Percentiles rank a stretch among this genome's conserved stretches.
phyloP scores from a whole-genome alignment of 2,113 vertebrate genomes.

The Dromaius novaehollandiae region DNA sequence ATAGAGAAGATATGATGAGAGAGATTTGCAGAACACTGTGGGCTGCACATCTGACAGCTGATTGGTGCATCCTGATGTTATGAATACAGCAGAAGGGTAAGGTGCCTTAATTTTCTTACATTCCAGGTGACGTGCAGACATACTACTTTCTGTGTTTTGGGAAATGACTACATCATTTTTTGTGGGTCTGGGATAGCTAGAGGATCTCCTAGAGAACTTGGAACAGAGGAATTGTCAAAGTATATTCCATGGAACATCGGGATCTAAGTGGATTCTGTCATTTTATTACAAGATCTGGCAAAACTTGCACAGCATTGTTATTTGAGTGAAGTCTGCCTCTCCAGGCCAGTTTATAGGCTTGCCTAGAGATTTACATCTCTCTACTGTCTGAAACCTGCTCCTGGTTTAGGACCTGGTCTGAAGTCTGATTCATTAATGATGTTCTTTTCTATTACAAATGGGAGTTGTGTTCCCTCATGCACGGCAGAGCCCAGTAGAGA shows the following conservation, averaged over 20 bases:
- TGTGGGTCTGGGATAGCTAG: neutral
- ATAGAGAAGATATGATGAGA: no score
- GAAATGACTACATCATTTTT: neutral
- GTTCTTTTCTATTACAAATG: neutral
- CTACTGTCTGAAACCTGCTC: neutral
- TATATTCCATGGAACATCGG: neutral
- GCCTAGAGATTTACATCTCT: neutral
- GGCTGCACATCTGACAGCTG: no score
- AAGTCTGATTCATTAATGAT: neutral
- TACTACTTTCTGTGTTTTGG: no score
- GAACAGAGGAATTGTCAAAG: neutral
- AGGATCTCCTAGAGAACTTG: neutral
- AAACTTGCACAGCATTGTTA: neutral
- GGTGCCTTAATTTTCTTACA: no score
- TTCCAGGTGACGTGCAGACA: no score
- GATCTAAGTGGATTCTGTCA: neutral
- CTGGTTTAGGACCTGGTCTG: neutral
- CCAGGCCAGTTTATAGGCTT: neutral
- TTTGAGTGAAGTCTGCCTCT: neutral
- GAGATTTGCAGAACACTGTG: no score
- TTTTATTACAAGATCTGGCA: neutral
- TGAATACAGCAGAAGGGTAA: no score
- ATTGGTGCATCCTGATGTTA: no score
- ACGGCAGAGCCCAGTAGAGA: neutral
- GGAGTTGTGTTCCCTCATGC: neutral